phyloP scores from a whole-genome alignment of 2,113 vertebrate species.

The Sorex araneus region DNA sequence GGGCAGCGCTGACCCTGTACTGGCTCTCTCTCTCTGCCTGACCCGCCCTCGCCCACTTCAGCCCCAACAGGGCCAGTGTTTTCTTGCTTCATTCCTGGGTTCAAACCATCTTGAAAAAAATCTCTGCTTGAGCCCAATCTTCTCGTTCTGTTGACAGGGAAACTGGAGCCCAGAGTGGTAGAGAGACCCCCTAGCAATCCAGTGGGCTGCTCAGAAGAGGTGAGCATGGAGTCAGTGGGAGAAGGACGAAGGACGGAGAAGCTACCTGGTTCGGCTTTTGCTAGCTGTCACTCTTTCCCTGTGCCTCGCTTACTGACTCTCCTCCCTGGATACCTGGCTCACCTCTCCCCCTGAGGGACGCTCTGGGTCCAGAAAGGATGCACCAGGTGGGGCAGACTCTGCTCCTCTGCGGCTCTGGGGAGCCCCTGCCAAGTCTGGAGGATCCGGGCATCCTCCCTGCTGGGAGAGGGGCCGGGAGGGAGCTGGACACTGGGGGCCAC shows the following conservation, averaged over 20 bases:
- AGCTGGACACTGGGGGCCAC: too few relatives aligned
- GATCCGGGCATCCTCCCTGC: too few relatives aligned
- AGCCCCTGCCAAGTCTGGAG: neutral
- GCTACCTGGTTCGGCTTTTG: neutral
- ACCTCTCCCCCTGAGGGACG: neutral
- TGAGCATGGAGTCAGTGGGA: neutral
- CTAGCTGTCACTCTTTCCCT: neutral
- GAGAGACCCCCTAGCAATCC: neutral
- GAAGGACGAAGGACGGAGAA: neutral
- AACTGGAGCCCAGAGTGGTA: neutral
- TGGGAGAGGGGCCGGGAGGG: too few relatives aligned
- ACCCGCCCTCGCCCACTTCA: too few relatives aligned
- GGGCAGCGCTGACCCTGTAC: too few relatives aligned
- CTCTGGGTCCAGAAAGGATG: neutral
- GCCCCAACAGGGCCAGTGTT: too few relatives aligned
- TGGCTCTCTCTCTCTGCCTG: too few relatives aligned
- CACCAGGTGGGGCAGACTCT: neutral
- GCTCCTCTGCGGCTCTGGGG: too few relatives aligned
- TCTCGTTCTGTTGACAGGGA: neutral
- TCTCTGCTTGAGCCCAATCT: neutral
- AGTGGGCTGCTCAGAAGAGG: neutral
- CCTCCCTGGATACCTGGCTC: neutral
- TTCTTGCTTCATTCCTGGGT: too few relatives aligned
- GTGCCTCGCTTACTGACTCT: neutral
- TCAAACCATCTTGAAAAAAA: neutral